A percentile compares a stretch with the other conserved stretches of the same genome.
phyloP scores from a whole-genome alignment of 2,888 invertebrate species.

The Apamea epomidion region DNA sequence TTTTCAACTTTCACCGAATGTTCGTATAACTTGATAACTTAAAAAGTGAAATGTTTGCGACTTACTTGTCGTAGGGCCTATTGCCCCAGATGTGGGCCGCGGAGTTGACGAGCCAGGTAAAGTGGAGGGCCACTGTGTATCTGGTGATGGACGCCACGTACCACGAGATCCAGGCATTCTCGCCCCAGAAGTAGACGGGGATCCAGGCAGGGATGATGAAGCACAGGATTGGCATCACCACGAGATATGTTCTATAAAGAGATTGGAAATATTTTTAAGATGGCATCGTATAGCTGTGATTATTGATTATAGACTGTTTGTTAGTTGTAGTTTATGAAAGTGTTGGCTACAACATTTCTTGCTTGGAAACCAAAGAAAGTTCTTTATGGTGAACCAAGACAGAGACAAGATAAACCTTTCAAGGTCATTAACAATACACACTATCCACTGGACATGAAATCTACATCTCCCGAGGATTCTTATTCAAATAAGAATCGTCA shows the following conservation, averaged over 20 bases:
- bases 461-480: not conserved
- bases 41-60: conserved; percentile 58
- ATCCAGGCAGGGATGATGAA: conserved; percentile 95
- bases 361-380: not conserved
- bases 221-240: conserved; percentile 94
- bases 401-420: not conserved
- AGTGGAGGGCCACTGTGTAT: conserved; percentile 94
- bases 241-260: conserved; percentile 92
- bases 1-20: conserved; percentile 59
- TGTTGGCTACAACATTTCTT: not conserved
- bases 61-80: conserved; percentile 96
- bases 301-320: not conserved
- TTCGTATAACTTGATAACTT: conserved; percentile 14
- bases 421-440: not conserved
- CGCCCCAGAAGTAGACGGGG: conserved; percentile 94
- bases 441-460: not conserved
- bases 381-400: not conserved
- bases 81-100: conserved; percentile 98
- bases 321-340: not conserved
- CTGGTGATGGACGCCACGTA: conserved; percentile 94
- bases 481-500: not conserved
- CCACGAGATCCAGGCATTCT: conserved; percentile 93
- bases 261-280: not conserved
- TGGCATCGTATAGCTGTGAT: not conserved
- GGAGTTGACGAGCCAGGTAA: conserved; percentile 98